These are phyloP conservation scores for Psilopsiagon aurifrons DNA, from an alignment of 2,113 vertebrate species.

Conservation along the genomic window DNA sequence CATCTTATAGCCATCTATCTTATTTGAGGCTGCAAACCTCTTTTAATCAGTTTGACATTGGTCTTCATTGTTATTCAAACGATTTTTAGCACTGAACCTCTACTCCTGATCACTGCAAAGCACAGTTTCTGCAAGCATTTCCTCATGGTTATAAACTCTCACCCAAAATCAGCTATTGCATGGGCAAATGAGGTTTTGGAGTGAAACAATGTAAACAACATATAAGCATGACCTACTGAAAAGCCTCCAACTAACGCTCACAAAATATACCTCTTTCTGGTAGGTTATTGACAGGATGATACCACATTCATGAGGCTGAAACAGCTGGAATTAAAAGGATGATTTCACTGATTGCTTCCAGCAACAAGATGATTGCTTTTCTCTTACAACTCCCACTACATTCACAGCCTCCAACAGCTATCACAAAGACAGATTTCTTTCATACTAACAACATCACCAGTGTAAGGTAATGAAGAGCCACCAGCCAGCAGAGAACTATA, in stretches of 20 bases:
- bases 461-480: background rate
- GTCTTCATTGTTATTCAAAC: background rate
- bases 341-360: background rate
- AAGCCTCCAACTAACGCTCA: background rate
- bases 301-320: background rate
- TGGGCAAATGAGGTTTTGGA: background rate
- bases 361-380: background rate
- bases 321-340: background rate
- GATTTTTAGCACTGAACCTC: background rate
- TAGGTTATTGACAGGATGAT: rapidly evolving
- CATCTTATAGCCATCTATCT: background rate
- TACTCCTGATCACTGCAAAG: background rate
- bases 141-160: background rate
- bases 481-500: background rate
- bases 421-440: background rate
- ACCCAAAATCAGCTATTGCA: background rate
- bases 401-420: background rate
- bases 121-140: background rate
- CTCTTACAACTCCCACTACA: background rate
- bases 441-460: background rate
- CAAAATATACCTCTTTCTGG: background rate
- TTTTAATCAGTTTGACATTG: background rate
- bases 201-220: background rate
- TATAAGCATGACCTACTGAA: background rate
- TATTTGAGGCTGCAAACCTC: background rate